Conservation (phyloP, 1,140 invertebrate species). For the honey bee (Apis mellifera) region Amel_HAv3.1 CM009937.2:10021501-10022000, state of each 20-base stretch:
- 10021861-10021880: neutral
- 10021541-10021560: neutral
- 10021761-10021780: conserved; percentile 30
- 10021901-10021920: no score
- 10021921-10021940: no score
- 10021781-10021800: conserved; percentile 12
- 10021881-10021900: no score
- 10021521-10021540: conserved; percentile 6
- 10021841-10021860: neutral
- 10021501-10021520: neutral
- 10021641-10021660: conserved; percentile 17
- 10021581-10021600: neutral
- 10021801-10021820: neutral
- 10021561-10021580: neutral
- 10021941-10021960: no score
- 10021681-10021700: conserved; percentile 18
- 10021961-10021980: no score
- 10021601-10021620: neutral
- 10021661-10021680: conserved; percentile 19
- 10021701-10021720: conserved; percentile 30
- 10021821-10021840: neutral
- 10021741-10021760: conserved; percentile 12
- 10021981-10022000: no score
- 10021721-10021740: conserved; percentile 19
- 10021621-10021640: neutral